phyloP scores from a whole-genome alignment of 2,797 vertebrate species.

The Thamnophis elegans region DNA sequence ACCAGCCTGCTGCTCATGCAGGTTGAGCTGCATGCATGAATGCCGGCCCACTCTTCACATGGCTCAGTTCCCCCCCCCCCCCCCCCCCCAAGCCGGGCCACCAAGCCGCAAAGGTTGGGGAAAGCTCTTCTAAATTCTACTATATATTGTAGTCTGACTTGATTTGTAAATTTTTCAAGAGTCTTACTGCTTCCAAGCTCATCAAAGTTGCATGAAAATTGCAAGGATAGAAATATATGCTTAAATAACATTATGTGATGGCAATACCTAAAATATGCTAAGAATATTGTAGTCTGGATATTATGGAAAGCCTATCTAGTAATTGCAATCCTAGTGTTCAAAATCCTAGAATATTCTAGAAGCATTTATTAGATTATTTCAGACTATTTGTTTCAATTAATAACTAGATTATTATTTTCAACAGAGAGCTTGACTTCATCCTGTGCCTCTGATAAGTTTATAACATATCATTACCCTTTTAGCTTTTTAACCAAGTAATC shows the following conservation, averaged over 20 bases:
- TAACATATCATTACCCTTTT: background rate
- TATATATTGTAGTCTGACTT: background rate
- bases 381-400: background rate
- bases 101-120: background rate
- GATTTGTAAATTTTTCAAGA: background rate
- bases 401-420: background rate
- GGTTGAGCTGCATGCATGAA: background rate
- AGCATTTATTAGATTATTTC: background rate
- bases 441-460: background rate
- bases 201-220: background rate
- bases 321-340: background rate
- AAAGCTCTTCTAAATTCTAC: background rate
- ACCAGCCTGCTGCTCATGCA: background rate
- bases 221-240: background rate
- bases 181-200: background rate
- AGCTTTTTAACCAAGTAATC: conserved; percentile 14
- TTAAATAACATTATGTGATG: background rate
- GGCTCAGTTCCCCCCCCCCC: background rate
- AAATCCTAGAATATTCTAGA: background rate
- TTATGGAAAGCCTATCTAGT: background rate
- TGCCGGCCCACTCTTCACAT: background rate
- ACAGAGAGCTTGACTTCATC: background rate
- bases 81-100: background rate
- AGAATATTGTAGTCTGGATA: background rate
- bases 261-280: background rate